Conservation (phyloP, 2,888 invertebrate species). For the Sclerodermus sp. region DNA sequence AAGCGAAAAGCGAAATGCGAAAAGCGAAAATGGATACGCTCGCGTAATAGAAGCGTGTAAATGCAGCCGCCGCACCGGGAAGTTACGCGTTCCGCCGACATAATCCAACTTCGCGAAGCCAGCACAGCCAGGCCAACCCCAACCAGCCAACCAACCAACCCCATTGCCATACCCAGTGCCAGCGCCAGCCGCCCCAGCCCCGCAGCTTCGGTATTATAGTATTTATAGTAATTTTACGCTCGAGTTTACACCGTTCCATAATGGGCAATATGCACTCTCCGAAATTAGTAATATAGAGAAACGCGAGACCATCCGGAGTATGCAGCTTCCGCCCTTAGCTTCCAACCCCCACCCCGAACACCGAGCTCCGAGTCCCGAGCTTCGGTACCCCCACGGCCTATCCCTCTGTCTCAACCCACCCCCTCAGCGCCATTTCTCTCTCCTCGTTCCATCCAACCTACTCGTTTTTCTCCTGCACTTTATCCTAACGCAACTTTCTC, state of each 20-base stretch:
- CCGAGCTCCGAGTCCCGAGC: no score
- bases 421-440: conserved; percentile 5
- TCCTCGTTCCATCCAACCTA: background rate
- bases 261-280: conserved; percentile 12
- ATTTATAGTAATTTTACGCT: conserved; percentile 7
- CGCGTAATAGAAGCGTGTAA: no score
- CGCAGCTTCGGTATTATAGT: background rate
- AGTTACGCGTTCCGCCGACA: no score
- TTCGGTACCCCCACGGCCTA: no score
- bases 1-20: no score
- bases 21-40: no score
- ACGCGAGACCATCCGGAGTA: conserved; percentile 8
- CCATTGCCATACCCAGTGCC: no score
- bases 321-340: background rate
- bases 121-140: background rate
- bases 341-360: background rate
- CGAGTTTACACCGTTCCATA: conserved; percentile 3
- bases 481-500: conserved; percentile 6
- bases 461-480: conserved; percentile 18
- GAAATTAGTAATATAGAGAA: conserved; percentile 14
- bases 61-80: no score
- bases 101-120: no score
- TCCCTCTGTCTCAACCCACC: conserved; percentile 1
- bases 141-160: no score
- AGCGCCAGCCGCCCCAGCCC: background rate